These are phyloP conservation scores for Rana temporaria DNA, from an alignment of 2,113 vertebrate species.

Conservation along the genomic window DNA sequence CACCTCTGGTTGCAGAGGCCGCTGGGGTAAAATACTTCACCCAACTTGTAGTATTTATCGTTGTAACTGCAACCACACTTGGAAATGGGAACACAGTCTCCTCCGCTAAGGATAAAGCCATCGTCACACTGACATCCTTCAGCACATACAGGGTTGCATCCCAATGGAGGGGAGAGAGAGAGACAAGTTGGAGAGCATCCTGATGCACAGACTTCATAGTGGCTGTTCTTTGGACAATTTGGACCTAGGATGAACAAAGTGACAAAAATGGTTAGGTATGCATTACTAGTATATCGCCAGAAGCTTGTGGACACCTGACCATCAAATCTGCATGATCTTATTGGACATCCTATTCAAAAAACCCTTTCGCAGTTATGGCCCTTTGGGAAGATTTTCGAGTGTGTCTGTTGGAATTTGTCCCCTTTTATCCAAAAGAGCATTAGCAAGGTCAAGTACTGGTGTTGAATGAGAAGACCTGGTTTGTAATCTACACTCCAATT, in stretches of 20 bases:
- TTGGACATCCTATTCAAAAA: too few relatives aligned
- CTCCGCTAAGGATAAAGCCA: constrained; percentile 68
- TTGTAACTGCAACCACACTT: constrained; percentile 71
- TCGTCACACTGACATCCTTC: constrained; percentile 74
- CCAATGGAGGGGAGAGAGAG: constrained; percentile 60
- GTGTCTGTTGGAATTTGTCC: too few relatives aligned
- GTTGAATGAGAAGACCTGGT: too few relatives aligned
- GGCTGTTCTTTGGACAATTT: constrained; percentile 70
- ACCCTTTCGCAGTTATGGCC: too few relatives aligned
- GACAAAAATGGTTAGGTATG: too few relatives aligned
- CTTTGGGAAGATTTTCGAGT: too few relatives aligned
- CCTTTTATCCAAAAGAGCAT: too few relatives aligned
- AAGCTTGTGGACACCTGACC: too few relatives aligned
- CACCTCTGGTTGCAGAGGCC: constrained; percentile 59
- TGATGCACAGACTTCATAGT: constrained; percentile 71
- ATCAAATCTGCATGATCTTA: too few relatives aligned
- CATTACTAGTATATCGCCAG: too few relatives aligned
- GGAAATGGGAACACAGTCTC: constrained; percentile 63
- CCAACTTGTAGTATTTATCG: constrained; percentile 64
- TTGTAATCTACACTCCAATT: too few relatives aligned
- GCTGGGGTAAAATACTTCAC: constrained; percentile 59
- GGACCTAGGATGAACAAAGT: constrained; percentile 57
- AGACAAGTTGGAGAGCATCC: constrained; percentile 70
- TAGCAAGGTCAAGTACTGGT: too few relatives aligned
- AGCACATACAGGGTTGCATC: constrained; percentile 64